Evolutionary conservation across 2,797 vertebrate genomes (phyloP).

Genomic region (Pyrocephalus nanus): DNA sequence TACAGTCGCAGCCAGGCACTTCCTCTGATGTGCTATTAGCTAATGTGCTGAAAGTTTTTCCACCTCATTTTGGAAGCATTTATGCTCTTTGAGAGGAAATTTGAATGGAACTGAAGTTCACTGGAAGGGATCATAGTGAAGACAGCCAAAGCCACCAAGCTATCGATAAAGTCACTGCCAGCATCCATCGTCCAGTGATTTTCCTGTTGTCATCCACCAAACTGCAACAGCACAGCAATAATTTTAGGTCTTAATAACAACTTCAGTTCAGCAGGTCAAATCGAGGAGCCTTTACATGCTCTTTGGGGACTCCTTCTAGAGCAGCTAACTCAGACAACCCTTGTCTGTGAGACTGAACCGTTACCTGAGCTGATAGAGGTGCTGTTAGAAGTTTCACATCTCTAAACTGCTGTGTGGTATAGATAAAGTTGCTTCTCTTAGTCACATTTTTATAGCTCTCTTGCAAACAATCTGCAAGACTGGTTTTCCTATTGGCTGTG

Average conservation of each 20-base stretch:
- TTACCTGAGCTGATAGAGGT: neutral
- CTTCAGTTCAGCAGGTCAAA: constrained; percentile 20
- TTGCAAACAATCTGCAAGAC: constrained; percentile 15
- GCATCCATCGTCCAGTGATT: neutral
- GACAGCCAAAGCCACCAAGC: constrained; percentile 43
- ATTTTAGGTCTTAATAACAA: constrained; percentile 18
- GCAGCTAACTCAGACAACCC: neutral
- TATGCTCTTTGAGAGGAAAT: neutral
- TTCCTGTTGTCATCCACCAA: constrained; percentile 24
- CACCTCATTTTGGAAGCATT: constrained; percentile 44
- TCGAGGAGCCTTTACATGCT: neutral
- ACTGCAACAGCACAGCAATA: neutral
- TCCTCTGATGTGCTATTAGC: constrained; percentile 61
- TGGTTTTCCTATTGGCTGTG: constrained; percentile 18
- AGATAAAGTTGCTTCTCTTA: neutral
- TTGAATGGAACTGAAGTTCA: constrained; percentile 40
- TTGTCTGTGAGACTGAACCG: neutral
- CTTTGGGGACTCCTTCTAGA: constrained; percentile 20
- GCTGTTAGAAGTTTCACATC: neutral
- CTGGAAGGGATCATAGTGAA: neutral
- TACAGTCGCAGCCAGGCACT: constrained; percentile 26
- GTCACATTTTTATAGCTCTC: constrained; percentile 43
- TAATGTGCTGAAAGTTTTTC: constrained; percentile 57
- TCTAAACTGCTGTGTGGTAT: neutral
- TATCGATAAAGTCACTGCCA: neutral